These are phyloP conservation scores for Magallana ariakensis DNA, from an alignment of 1,140 invertebrate genomes.

Conservation along the genomic window DNA sequence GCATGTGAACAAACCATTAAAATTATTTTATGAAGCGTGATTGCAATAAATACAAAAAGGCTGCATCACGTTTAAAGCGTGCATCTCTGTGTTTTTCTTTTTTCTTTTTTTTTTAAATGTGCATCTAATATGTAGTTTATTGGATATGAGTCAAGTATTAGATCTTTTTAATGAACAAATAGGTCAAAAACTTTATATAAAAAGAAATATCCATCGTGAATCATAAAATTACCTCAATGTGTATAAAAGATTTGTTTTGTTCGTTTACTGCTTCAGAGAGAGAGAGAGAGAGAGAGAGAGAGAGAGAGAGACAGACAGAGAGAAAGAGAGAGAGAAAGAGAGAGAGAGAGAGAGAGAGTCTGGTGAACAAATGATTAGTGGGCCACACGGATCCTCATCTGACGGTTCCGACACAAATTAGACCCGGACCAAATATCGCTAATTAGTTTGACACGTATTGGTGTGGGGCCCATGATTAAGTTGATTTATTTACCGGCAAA, in stretches of 20 bases:
- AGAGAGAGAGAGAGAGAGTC: not conserved
- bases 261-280: too few species aligned
- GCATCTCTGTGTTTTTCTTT: not conserved
- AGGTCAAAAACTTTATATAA: too few species aligned
- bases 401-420: constrained; percentile 33
- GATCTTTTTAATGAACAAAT: too few species aligned
- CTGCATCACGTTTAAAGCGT: not conserved
- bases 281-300: too few species aligned
- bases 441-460: constrained; percentile 36
- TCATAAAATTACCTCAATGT: too few species aligned
- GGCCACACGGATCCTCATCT: not conserved
- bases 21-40: not conserved
- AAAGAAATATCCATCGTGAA: too few species aligned
- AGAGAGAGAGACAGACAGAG: too few species aligned
- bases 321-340: too few species aligned
- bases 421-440: constrained; percentile 27
- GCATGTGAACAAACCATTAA: not conserved
- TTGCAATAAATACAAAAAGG: not conserved
- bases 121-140: too few species aligned
- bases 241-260: too few species aligned
- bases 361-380: constrained; percentile 8
- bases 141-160: too few species aligned
- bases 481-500: constrained; percentile 29
- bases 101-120: not conserved
- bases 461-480: constrained; percentile 23